Conservation (phyloP, 2,113 vertebrate genomes). For the Hippopotamus amphibius region DNA sequence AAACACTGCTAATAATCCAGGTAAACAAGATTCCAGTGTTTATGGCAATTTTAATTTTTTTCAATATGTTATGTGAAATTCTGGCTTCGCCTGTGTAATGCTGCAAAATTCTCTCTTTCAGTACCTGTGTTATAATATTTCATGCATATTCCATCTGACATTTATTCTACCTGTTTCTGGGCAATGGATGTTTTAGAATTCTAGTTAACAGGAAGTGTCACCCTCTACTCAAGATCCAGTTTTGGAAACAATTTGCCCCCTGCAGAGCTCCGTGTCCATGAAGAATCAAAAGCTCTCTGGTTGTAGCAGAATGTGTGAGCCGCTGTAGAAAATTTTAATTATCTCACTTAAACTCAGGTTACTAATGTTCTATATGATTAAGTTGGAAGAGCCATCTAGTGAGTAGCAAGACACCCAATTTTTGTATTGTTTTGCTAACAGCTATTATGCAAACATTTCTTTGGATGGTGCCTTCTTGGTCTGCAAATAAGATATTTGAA, state of each 20-base stretch:
- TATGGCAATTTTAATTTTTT: not conserved
- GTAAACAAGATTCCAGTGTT: not conserved
- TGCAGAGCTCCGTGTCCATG: accelerated
- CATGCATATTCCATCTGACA: not conserved
- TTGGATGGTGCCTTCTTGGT: not conserved
- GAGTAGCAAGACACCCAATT: not conserved
- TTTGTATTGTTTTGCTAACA: not conserved
- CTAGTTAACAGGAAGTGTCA: not conserved
- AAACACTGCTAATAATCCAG: not conserved
- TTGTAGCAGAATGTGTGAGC: not conserved
- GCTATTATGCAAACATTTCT: accelerated
- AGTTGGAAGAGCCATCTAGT: not conserved
- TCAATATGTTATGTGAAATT: not conserved
- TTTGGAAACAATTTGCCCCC: not conserved
- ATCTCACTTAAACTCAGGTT: not conserved
- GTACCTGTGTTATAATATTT: not conserved
- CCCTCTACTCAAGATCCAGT: not conserved
- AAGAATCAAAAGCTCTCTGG: not conserved
- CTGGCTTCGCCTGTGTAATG: not conserved
- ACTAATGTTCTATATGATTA: not conserved
- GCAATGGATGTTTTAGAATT: not conserved
- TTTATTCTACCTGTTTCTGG: not conserved
- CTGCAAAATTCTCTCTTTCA: not conserved
- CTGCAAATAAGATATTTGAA: not conserved
- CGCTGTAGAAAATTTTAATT: not conserved